phyloP scores from a whole-genome alignment of 2,888 invertebrate species.

The Charanyca ferruginea region DNA sequence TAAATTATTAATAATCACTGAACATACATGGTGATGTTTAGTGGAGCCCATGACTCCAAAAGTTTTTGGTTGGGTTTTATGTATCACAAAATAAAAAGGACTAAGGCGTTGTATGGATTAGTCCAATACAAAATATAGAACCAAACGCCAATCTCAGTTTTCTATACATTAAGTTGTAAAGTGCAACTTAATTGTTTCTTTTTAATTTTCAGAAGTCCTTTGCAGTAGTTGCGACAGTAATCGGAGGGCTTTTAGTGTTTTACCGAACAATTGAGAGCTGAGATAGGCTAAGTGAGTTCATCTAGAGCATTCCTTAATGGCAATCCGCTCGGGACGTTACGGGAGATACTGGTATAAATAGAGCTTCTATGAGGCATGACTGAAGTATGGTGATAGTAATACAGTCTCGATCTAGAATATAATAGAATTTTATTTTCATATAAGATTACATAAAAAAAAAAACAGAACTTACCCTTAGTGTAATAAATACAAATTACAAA shows the following conservation, averaged over 20 bases:
- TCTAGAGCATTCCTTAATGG: constrained; percentile 30
- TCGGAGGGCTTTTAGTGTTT: constrained; percentile 49
- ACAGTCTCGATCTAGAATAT: too few relatives aligned
- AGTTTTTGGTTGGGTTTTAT: too few relatives aligned
- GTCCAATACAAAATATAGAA: background rate
- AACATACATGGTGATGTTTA: too few relatives aligned
- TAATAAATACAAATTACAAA: too few relatives aligned
- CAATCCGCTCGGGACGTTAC: constrained; percentile 6
- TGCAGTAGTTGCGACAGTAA: constrained; percentile 29
- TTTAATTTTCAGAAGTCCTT: constrained; percentile 52
- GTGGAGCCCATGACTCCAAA: too few relatives aligned
- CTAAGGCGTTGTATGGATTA: too few relatives aligned
- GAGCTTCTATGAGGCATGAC: background rate
- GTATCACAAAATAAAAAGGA: background rate
- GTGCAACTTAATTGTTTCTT: background rate
- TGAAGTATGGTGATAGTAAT: background rate
- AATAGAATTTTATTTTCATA: too few relatives aligned
- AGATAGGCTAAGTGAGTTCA: constrained; percentile 43
- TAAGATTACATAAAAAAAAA: too few relatives aligned
- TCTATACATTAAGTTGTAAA: constrained; percentile 49
- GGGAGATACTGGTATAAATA: constrained; percentile 3
- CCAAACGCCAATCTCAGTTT: background rate
- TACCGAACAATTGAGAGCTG: constrained; percentile 46
- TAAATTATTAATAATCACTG: too few relatives aligned
- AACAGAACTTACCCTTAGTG: too few relatives aligned